These are phyloP conservation scores for Thunnus thynnus DNA, from an alignment of 2,113 vertebrate species.

Conservation along the genomic window DNA sequence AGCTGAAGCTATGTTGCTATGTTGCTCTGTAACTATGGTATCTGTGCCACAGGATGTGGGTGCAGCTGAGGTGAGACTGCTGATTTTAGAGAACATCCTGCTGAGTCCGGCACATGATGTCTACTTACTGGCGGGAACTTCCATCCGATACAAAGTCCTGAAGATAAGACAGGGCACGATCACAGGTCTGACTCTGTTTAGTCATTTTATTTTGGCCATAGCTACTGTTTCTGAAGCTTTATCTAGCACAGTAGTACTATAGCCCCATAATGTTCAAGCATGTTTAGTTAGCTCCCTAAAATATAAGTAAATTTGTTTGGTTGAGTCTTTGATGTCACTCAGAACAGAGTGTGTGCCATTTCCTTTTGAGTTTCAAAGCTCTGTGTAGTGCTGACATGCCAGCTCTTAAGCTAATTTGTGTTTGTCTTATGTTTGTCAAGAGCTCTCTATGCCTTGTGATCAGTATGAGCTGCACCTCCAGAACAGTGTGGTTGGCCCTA, in stretches of 20 bases:
- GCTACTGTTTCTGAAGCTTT: not conserved
- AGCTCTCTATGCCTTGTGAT: slow-evolving; percentile 91
- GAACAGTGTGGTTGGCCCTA: slow-evolving; percentile 80
- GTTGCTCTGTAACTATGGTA: slow-evolving; percentile 57
- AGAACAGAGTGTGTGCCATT: not conserved
- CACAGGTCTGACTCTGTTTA: slow-evolving; percentile 85
- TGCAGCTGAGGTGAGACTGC: slow-evolving; percentile 93
- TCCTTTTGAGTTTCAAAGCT: slow-evolving; percentile 5
- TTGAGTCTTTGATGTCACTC: not conserved
- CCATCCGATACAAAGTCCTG: slow-evolving; percentile 92
- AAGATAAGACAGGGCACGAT: slow-evolving; percentile 96
- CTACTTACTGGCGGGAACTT: slow-evolving; percentile 93
- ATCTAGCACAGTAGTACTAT: not conserved
- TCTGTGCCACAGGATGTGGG: slow-evolving; percentile 88
- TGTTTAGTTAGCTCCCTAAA: not conserved
- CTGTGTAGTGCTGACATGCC: not conserved
- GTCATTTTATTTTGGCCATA: not conserved
- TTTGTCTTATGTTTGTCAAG: slow-evolving; percentile 74
- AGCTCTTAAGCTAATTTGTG: not conserved
- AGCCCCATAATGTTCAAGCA: not conserved
- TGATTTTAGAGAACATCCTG: slow-evolving; percentile 98
- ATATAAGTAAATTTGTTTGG: slow-evolving; percentile 13
- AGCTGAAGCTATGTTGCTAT: slow-evolving; percentile 48
- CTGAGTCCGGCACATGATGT: slow-evolving; percentile 92
- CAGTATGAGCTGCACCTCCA: slow-evolving; percentile 95